Evolutionary conservation across 2,113 vertebrate species (phyloP).

Genomic region (Prietella phreatophila): DNA sequence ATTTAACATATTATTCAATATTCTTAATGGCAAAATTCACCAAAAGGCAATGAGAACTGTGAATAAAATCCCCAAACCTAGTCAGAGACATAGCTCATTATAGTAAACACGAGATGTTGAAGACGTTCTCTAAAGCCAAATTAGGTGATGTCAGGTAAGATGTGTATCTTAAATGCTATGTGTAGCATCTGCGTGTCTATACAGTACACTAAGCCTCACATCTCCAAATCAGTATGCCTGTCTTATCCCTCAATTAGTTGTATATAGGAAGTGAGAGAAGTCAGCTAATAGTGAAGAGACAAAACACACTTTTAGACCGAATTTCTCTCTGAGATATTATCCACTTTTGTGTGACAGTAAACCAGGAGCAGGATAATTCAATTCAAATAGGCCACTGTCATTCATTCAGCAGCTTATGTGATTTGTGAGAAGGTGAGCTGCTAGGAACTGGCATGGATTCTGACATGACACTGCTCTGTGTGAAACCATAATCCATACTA

Average conservation of each 20-base stretch:
- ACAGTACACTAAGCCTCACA: not conserved
- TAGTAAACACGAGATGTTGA: not conserved
- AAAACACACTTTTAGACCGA: not conserved
- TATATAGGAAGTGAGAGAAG: not conserved
- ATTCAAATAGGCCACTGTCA: not conserved
- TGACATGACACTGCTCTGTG: not conserved
- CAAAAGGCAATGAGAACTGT: not conserved
- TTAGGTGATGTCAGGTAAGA: not conserved
- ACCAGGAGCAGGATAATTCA: not conserved
- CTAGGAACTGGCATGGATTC: slow-evolving; percentile 2
- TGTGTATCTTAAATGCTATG: not conserved
- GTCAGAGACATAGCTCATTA: not conserved
- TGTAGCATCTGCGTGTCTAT: not conserved
- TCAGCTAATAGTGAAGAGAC: slow-evolving; percentile 1
- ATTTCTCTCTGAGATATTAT: not conserved
- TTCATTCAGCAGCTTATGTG: not conserved
- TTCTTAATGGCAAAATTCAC: not conserved
- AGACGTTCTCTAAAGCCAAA: not conserved
- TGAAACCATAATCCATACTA: not conserved
- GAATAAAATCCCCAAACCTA: not conserved
- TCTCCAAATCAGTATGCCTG: slow-evolving; percentile 12
- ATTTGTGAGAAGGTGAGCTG: not conserved
- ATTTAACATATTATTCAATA: not conserved
- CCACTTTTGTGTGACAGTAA: not conserved
- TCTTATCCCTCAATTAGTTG: not conserved